phyloP scores from a whole-genome alignment of 2,888 invertebrate species.

The Nomada goodeniana region DNA sequence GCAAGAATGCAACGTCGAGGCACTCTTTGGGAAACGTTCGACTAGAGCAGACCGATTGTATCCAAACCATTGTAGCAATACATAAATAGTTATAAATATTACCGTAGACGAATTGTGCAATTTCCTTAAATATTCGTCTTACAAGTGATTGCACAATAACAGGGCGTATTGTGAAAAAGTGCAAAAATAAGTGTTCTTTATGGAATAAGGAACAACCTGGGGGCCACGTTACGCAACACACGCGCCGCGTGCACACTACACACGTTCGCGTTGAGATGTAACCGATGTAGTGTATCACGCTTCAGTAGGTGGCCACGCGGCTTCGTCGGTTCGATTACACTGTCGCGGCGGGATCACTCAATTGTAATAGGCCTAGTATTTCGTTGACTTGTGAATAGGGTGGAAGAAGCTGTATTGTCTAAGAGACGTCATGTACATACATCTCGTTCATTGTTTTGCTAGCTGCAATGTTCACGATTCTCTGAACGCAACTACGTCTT shows the following conservation, averaged over 20 bases:
- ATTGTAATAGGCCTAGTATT: neutral
- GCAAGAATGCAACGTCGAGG: no score
- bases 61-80: no score
- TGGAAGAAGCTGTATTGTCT: neutral
- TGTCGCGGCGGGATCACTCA: neutral
- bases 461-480: neutral
- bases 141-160: no score
- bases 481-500: neutral
- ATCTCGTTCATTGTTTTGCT: neutral
- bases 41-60: no score
- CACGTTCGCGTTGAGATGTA: neutral
- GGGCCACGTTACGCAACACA: neutral
- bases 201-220: no score
- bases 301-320: slow-evolving; percentile 7
- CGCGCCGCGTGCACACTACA: neutral
- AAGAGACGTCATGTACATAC: neutral
- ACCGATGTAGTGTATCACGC: neutral
- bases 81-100: no score
- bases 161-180: no score
- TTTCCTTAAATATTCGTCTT: no score
- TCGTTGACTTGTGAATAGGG: neutral
- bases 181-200: no score
- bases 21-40: no score
- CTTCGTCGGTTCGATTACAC: neutral
- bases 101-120: no score